Evolutionary conservation across 1,140 invertebrate species (phyloP).

Genomic region (Drosophila insularis): DNA sequence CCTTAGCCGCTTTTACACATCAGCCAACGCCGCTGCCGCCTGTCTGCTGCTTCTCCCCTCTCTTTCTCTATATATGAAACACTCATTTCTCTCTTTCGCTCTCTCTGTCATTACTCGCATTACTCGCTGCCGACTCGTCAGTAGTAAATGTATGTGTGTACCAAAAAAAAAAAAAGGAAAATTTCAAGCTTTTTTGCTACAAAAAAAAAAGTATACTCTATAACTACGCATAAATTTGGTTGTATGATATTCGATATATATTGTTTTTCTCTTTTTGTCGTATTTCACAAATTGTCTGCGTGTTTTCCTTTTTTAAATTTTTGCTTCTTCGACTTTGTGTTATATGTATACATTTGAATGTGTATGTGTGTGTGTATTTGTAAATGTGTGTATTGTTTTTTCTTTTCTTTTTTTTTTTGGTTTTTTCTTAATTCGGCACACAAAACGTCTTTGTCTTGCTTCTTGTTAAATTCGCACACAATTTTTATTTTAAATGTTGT

Average conservation of each 20-base stretch:
- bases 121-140: slow-evolving; percentile 11
- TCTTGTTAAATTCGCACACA: slow-evolving; percentile 11
- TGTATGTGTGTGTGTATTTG: slow-evolving; percentile 49
- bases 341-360: slow-evolving; percentile 61
- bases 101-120: slow-evolving; percentile 15
- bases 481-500: not conserved
- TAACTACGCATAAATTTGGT: slow-evolving; percentile 54
- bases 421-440: slow-evolving; percentile 43
- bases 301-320: slow-evolving; percentile 57
- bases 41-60: slow-evolving; percentile 25
- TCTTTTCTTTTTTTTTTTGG: slow-evolving; percentile 28
- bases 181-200: slow-evolving; percentile 46
- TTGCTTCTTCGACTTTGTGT: slow-evolving; percentile 34
- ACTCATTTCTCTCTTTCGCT: slow-evolving; percentile 12
- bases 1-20: slow-evolving; percentile 46
- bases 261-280: slow-evolving; percentile 28
- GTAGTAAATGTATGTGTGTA: slow-evolving; percentile 21
- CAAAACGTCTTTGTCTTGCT: slow-evolving; percentile 51
- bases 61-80: not conserved
- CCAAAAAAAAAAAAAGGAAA: slow-evolving; percentile 48
- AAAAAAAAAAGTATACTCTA: slow-evolving; percentile 40
- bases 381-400: slow-evolving; percentile 67
- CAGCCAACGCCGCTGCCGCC: slow-evolving; percentile 10
- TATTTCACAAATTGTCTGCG: slow-evolving; percentile 69
- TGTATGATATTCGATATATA: slow-evolving; percentile 51